Evolutionary conservation across 2,888 invertebrate species (phyloP), one percentile per base, ranked within the genome.

Genomic region (Tuberolachnus salignus): DNA sequence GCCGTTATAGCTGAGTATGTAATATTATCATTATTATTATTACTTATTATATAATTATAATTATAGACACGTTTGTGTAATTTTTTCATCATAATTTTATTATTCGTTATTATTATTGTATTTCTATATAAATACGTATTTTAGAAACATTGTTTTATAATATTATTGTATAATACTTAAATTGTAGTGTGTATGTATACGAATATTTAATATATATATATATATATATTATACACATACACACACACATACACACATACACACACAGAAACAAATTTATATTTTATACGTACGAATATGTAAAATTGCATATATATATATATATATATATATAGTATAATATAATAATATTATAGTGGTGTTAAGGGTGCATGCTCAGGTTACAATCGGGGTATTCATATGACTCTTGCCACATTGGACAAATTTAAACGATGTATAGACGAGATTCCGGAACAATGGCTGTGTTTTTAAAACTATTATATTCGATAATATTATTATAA

Each of bases 401-500:
- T 19, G 46, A 23, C 26, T 74, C 42, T 74, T 64, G 42, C 53
- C 63, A 44, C 3, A 72, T 59, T 59, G 59, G 19, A 49, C 42
- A 64, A 72, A 73, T 64, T 21, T 51, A 55, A 55, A 46, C 13
- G 8, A 53, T 63, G 42, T 53, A 44, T 53, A 74, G 53, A 16
- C 51, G 23, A 64, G 73, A 53, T 64, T 64, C 42, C 53, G 73
- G 53, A 74, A 74, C 63, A 64, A 64, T 74, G 73, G 73, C 73
- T 74, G 73, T 74, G 73, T 74, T 74, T 73, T n/a, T 42, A 23
- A 21, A 23, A 57, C 21, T n/a, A 9, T 10, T 55, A 11, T 53
- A 53, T 53, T 9, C 10, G 8, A 53, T 53, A 53, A 55, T 21
- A 34, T 19, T 11, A 55, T 55, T 19, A 55, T 19, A 19, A 53